Evolutionary conservation across 1,140 invertebrate genomes (phyloP).

Genomic region (Penaeus japonicus): DNA sequence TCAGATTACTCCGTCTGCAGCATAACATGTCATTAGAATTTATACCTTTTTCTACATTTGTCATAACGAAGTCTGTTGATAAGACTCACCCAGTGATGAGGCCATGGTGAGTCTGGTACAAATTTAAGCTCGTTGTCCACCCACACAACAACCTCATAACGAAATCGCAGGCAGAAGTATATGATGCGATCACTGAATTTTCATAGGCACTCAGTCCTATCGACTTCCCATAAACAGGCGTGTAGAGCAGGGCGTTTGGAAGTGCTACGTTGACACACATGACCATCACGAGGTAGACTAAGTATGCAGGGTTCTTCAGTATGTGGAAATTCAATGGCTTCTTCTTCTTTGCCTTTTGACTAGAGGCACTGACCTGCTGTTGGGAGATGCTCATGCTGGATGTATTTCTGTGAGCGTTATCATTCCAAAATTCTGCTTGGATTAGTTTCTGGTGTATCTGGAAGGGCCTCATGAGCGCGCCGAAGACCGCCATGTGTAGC

Average conservation of each 20-base stretch:
- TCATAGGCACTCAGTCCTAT: conserved; percentile 6
- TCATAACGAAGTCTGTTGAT: not conserved
- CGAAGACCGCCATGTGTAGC: conserved; percentile 18
- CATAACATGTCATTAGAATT: too few species aligned
- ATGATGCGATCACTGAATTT: not conserved
- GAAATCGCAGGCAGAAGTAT: not conserved
- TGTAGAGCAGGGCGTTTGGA: not conserved
- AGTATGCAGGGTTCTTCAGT: conserved; percentile 16
- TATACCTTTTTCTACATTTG: not conserved
- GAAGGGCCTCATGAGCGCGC: conserved; percentile 23
- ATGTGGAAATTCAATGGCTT: not conserved
- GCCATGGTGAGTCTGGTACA: not conserved
- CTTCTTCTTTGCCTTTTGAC: not conserved
- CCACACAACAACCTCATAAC: not conserved
- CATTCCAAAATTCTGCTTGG: not conserved
- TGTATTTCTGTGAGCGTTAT: not conserved
- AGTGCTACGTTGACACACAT: not conserved
- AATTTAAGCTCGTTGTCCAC: not conserved
- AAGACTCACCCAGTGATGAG: not conserved
- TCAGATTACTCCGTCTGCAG: too few species aligned
- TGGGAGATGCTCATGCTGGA: too few species aligned
- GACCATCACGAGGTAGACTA: conserved; percentile 16
- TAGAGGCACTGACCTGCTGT: not conserved
- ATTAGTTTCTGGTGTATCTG: conserved; percentile 14
- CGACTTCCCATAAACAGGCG: not conserved